Evolutionary conservation across 2,888 invertebrate genomes (phyloP).

Genomic region (Cheiracanthium punctorium): DNA sequence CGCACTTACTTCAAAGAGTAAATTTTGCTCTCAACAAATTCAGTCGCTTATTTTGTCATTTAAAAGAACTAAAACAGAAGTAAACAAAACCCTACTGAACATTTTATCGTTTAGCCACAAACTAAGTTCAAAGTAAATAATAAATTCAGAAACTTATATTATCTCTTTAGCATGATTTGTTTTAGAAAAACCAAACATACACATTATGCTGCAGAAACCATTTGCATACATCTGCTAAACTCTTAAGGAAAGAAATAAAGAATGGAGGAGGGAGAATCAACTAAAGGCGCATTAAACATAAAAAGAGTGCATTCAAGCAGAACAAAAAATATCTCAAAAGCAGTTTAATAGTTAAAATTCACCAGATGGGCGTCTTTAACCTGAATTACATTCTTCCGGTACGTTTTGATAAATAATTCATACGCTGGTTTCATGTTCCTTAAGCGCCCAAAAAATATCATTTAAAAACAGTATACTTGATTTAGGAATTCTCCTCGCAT

Average conservation of each 20-base stretch:
- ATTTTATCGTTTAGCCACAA: too few species aligned
- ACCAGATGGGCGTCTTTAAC: slow-evolving; percentile 5
- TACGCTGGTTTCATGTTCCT: not conserved
- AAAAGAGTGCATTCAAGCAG: too few species aligned
- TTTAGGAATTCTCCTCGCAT: not conserved
- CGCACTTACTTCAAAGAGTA: too few species aligned
- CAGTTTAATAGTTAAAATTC: slow-evolving; percentile 1
- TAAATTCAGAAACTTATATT: too few species aligned
- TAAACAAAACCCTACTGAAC: too few species aligned
- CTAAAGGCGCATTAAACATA: too few species aligned
- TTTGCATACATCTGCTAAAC: not conserved
- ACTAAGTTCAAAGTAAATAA: too few species aligned
- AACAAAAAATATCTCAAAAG: not conserved
- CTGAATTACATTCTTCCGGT: slow-evolving; percentile 9
- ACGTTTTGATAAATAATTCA: not conserved
- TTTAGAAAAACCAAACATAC: not conserved
- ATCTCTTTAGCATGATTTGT: not conserved
- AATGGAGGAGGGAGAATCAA: too few species aligned
- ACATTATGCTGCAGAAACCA: not conserved
- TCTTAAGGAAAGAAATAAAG: not conserved
- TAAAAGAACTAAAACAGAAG: too few species aligned
- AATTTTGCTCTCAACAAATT: too few species aligned
- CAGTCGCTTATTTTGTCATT: too few species aligned
- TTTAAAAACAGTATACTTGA: not conserved
- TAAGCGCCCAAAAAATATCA: not conserved